A percentile compares a stretch with the other conserved stretches of the same genome.
These are phyloP conservation scores for Flexamia atlantica DNA, from an alignment of 2,888 invertebrate species.

Conservation along the genomic window DNA sequence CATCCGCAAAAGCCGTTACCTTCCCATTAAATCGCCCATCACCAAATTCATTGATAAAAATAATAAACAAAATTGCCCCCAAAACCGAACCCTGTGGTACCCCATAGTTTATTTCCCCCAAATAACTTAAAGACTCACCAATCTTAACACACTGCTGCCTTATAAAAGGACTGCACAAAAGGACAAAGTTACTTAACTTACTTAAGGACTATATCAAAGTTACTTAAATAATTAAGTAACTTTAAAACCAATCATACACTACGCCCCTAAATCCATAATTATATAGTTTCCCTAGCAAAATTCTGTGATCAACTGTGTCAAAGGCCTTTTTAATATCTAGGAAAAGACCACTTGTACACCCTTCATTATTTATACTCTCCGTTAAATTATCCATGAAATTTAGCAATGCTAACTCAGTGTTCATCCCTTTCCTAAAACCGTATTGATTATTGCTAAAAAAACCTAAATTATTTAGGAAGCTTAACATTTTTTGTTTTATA, in stretches of 20 bases:
- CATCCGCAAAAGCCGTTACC: too few species aligned
- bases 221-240: too few species aligned
- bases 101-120: neutral
- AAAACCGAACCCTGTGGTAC: constrained; percentile 1
- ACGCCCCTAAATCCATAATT: constrained; percentile 7
- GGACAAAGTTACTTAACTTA: too few species aligned
- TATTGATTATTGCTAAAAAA: neutral
- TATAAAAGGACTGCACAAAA: too few species aligned
- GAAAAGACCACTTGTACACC: neutral
- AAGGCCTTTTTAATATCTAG: constrained; percentile 1
- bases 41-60: too few species aligned
- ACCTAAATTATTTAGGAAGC: neutral
- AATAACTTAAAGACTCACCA: neutral
- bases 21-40: too few species aligned
- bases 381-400: constrained; percentile 6
- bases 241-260: neutral
- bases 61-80: neutral
- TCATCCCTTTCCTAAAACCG: neutral
- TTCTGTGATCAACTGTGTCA: neutral
- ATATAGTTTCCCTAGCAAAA: neutral
- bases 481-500: constrained; percentile 1
- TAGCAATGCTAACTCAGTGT: constrained; percentile 1
- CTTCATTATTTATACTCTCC: neutral
- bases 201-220: too few species aligned
- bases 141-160: constrained; percentile 2